Conservation (phyloP, 2,113 vertebrate species). For the Cheilinus undulatus region DNA sequence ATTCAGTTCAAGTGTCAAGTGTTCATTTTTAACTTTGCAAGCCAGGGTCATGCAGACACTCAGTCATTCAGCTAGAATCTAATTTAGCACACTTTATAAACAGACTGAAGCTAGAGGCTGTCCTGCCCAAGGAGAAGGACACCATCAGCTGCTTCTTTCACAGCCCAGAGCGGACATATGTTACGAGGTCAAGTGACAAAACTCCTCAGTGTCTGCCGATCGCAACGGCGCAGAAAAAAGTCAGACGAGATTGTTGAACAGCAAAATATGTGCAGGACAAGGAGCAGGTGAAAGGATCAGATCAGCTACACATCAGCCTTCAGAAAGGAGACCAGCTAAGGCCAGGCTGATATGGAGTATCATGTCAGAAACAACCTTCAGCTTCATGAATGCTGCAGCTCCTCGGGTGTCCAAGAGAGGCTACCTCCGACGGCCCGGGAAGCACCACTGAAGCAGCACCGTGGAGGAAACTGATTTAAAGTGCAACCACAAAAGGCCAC, state of each 20-base stretch:
- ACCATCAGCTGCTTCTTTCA: not conserved
- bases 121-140: not conserved
- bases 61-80: not conserved
- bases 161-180: not conserved
- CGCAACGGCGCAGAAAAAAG: not conserved
- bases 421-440: too few relatives aligned
- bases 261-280: not conserved
- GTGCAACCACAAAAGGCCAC: too few relatives aligned
- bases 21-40: not conserved
- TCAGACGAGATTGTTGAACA: not conserved
- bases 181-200: not conserved
- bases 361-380: too few relatives aligned
- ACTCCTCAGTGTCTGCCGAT: not conserved
- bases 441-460: too few relatives aligned
- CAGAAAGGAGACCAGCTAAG: not conserved
- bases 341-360: not conserved
- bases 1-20: not conserved
- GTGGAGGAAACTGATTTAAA: too few relatives aligned
- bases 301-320: not conserved
- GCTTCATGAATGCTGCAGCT: too few relatives aligned
- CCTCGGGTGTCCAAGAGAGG: too few relatives aligned
- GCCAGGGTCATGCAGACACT: not conserved
- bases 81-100: not conserved
- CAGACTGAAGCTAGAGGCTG: not conserved
- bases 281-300: not conserved